Base-by-base conservation (phyloP, 2,888 invertebrate species). In the Agonopterix heracliana region DNA sequence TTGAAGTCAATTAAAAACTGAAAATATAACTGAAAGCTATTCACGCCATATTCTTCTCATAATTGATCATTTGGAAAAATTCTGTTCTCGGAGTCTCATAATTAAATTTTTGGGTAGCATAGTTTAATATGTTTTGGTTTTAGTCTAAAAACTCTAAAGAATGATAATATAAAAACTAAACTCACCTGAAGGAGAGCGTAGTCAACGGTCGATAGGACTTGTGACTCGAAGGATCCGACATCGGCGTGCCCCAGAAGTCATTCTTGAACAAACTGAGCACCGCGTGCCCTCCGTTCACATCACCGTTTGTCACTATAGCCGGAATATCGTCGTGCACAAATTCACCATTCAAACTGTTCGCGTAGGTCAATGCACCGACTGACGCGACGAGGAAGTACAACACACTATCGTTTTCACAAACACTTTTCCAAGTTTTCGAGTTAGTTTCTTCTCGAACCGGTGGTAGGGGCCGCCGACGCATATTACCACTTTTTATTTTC, bases 181-280 rank as follows among this genome's bases (percentile, higher is more conserved):
- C 92, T 92, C 81, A 96, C 96, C 96, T 92, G 88, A 96, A 96
- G 8, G 95, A 93, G 47, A 96, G 87, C 45, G 94, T 93, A 11
- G 95, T 95, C 57, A 96, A 84, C 41, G 96, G 96, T 62, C 96
- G 90, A 79, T 96, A 96, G 47, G 95, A 95, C 88, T 96, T 96
- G 84, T 96, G 96, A 65, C 95, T 96, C 69, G 90, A 90, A 47
- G 92, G 84, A 68, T 95, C 94, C n/a, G 91, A 90, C 94, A 96
- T 95, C 35, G 94, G 93, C 48, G 93, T 94, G n/a, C 96, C 96
- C 96, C 96, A 96, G 77, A 96, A 96, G 81, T 96, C 96, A 75
- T 95, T 94, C 64, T 88, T 85, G 68, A 95, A 92, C 63, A 94
- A 88, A 63, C 90, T 90, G 55, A 85, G 69, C 63, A 94, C 76